These are phyloP conservation scores for Zootermopsis nevadensis DNA, from an alignment of 2,888 invertebrate genomes.

Conservation along the genomic window DNA sequence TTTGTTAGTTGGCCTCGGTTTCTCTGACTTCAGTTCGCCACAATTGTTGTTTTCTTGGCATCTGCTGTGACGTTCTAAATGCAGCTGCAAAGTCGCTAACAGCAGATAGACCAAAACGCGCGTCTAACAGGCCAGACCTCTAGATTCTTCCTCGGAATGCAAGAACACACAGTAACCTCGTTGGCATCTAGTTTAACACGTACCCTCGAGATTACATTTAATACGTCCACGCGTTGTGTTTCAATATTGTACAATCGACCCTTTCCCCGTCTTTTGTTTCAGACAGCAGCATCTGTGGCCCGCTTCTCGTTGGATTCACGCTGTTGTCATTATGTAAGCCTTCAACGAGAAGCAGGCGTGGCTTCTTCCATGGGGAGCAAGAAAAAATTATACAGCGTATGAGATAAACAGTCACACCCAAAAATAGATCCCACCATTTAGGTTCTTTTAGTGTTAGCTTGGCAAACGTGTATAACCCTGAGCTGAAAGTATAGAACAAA, in stretches of 20 bases:
- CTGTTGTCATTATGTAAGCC: not conserved
- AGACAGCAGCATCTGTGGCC: not conserved
- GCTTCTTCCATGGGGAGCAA: not conserved
- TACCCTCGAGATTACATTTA: not conserved
- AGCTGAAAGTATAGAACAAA: not conserved
- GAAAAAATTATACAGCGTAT: constrained; percentile 4
- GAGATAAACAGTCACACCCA: constrained; percentile 9
- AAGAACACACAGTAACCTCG: not conserved
- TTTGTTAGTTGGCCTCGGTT: no score
- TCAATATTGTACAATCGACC: not conserved
- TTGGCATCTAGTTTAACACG: not conserved
- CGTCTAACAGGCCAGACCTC: no score
- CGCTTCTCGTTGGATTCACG: not conserved
- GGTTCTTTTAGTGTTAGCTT: not conserved
- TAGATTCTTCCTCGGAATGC: not conserved
- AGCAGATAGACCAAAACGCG: no score
- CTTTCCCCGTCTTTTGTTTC: not conserved
- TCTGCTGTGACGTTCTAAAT: no score
- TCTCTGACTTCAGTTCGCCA: no score
- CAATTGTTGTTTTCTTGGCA: no score
- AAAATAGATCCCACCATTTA: not conserved
- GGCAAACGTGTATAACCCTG: not conserved
- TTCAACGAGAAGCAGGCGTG: not conserved
- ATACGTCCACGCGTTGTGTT: not conserved
- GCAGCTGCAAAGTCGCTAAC: no score